Conservation (phyloP, 1,140 invertebrate species). For the Chironomus striatipennis region DNA sequence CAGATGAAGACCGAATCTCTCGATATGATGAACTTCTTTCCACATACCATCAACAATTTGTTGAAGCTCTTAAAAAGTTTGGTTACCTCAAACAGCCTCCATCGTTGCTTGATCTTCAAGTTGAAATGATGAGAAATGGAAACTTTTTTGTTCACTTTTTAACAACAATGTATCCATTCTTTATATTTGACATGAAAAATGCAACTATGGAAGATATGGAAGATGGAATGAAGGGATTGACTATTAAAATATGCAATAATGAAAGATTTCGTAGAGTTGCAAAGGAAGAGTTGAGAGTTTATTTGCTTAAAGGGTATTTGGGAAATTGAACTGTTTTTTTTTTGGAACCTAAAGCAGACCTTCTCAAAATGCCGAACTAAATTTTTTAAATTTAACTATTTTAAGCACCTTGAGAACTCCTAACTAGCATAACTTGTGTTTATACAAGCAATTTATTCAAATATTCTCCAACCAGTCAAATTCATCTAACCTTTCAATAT, state of each 20-base stretch:
- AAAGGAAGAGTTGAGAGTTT: background rate
- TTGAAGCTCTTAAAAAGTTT: background rate
- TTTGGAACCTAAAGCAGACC: no score
- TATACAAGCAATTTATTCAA: no score
- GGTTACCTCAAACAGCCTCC: background rate
- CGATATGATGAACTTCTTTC: background rate
- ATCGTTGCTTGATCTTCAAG: background rate
- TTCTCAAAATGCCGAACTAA: no score
- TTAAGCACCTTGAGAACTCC: no score
- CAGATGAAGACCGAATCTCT: background rate
- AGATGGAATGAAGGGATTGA: background rate
- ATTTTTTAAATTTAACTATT: no score
- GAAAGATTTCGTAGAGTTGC: background rate
- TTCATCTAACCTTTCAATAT: no score
- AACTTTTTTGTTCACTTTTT: background rate
- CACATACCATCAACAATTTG: background rate
- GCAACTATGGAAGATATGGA: background rate
- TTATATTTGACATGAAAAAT: background rate
- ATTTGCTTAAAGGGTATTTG: background rate
- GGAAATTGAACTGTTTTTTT: no score
- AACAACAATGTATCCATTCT: background rate
- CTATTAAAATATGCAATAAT: background rate
- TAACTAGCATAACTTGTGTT: no score
- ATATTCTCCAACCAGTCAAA: no score
- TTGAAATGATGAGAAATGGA: constrained; percentile 3